Evolutionary conservation across 2,113 vertebrate genomes (phyloP).

Genomic region (Gallinago paraguaiae): DNA sequence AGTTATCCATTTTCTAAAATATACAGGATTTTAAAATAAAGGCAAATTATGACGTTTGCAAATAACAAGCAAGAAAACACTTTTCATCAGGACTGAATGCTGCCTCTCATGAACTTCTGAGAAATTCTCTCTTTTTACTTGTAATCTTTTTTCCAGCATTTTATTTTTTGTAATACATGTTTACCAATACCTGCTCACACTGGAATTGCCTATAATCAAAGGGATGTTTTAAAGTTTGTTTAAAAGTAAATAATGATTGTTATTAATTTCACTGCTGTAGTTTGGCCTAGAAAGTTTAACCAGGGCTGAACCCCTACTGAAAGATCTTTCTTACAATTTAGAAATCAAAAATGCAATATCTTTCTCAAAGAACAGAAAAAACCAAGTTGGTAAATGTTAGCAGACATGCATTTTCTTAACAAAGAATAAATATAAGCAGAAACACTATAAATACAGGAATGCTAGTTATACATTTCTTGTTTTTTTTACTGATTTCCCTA

Average conservation of each 20-base stretch:
- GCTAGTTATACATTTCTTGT: not conserved
- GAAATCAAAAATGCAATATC: not conserved
- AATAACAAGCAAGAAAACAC: not conserved
- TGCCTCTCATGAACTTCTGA: slow-evolving; percentile 3
- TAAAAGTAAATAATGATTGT: not conserved
- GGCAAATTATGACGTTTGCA: not conserved
- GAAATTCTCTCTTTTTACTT: not conserved
- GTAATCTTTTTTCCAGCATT: not conserved
- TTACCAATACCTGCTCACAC: not conserved
- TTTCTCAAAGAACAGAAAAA: not conserved
- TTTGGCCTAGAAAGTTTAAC: not conserved
- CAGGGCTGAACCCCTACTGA: not conserved
- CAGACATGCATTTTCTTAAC: not conserved
- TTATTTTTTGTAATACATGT: not conserved
- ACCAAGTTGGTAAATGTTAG: not conserved
- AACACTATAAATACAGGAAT: not conserved
- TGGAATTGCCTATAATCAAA: not conserved
- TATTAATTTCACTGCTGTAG: not conserved
- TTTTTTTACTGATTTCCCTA: not conserved
- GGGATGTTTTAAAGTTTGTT: not conserved
- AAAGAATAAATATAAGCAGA: not conserved
- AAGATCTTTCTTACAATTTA: not conserved
- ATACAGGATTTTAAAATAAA: not conserved
- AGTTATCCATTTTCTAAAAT: slow-evolving; percentile 46
- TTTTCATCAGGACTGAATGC: not conserved